Base-by-base conservation (phyloP, 2,888 invertebrate genomes). In the Nymphalis polychloros region DNA sequence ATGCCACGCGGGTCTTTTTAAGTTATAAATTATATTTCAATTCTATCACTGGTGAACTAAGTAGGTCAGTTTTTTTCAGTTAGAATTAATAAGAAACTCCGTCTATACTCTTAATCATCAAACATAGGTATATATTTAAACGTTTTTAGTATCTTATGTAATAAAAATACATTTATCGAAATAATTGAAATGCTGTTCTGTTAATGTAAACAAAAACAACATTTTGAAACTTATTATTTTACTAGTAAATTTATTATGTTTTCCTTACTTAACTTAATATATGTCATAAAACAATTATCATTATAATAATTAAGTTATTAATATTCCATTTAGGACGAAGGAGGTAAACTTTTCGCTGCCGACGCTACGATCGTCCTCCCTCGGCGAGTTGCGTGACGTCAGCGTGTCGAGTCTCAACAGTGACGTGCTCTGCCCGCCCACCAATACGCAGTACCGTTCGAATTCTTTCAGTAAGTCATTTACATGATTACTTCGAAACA, bases 391-490 rank as follows among this genome's bases (percentile, higher is more conserved):
- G 1, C 91, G 93, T 69, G 92, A 92, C 69, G 82, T 87, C 71
- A 92, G 92, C 73, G 88, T 88, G 13, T 88, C 84, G 77, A 90
- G 90, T 63, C 81, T 91, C 20, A 71, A 73, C 35, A 78, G 77
- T 67, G 92, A 92, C 70, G 83, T 89, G 20, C 78, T 93, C 10
- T 87, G 89, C 73, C 92, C 92, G 0, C 92, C 90, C 5, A 83
- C 87, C 59, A 87, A 89, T 8, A 78, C 87, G 65, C 92, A 92
- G 73, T 91, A 93, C 69, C 89, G 95, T 55, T 95, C 95, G 20
- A 95, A 95, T 79, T 95, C 95, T n/a, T 95, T 94, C 88, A 95
- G 95, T 95, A 84, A 94, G 94, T 94, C 64, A 64, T 53, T 48
- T 6, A 31, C 61, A 23, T 53, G n/a, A 48, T 31, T 47, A 48